Evolutionary conservation across 1,140 invertebrate genomes (phyloP).

Genomic region (Pachyrhynchus sulphureomaculatus): DNA sequence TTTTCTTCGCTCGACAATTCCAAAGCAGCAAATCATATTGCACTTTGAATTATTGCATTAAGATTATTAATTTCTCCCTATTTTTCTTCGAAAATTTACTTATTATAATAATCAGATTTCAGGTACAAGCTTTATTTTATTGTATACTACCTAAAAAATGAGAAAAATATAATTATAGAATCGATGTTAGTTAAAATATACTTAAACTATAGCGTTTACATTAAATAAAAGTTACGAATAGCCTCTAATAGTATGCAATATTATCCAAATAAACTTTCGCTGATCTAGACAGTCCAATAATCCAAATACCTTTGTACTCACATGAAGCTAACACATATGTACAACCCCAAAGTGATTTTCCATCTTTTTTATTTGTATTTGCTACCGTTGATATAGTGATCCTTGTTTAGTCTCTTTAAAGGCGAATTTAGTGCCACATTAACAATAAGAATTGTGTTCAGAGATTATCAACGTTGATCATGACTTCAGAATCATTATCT

Average conservation of each 20-base stretch:
- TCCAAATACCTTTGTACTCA: slow-evolving; percentile 27
- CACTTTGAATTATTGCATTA: too few relatives aligned
- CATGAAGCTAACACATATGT: neutral
- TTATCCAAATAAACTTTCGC: slow-evolving; percentile 46
- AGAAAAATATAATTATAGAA: slow-evolving; percentile 43
- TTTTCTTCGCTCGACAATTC: too few relatives aligned
- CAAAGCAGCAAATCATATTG: too few relatives aligned
- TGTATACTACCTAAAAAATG: slow-evolving; percentile 46
- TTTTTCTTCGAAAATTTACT: neutral
- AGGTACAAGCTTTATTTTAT: slow-evolving; percentile 52
- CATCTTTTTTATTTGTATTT: neutral
- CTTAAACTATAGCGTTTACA: slow-evolving; percentile 42
- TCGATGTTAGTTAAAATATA: slow-evolving; percentile 53
- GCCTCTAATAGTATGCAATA: slow-evolving; percentile 50
- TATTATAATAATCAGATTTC: slow-evolving; percentile 45
- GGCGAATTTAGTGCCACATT: too few relatives aligned
- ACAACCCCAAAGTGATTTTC: neutral
- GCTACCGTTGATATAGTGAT: too few relatives aligned
- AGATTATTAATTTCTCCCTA: too few relatives aligned
- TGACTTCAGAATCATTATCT: too few relatives aligned
- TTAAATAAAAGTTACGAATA: slow-evolving; percentile 44
- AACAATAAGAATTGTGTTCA: too few relatives aligned
- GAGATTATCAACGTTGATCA: too few relatives aligned
- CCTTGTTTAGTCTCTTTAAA: too few relatives aligned
- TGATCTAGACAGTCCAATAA: slow-evolving; percentile 47